A percentile compares a stretch with the other conserved stretches of the same genome.
Conservation (phyloP, 2,113 vertebrate species). For the Colossoma macropomum region DNA sequence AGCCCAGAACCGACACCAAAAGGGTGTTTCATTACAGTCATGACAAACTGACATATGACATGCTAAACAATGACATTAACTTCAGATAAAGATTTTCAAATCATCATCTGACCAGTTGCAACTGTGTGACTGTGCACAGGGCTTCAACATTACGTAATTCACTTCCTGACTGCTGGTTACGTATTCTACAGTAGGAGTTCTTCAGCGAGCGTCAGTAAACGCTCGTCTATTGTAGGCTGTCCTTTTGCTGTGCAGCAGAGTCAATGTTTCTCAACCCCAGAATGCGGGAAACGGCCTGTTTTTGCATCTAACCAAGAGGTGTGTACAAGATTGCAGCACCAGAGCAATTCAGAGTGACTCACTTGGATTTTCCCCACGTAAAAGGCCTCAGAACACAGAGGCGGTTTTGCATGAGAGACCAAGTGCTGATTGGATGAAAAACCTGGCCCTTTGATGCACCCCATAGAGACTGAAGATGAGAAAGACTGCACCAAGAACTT, state of each 20-base stretch:
- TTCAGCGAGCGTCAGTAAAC: conserved; percentile 5
- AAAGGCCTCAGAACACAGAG: conserved; percentile 62
- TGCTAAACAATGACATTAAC: background rate
- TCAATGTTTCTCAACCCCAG: conserved; percentile 79
- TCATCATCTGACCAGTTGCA: conserved; percentile 29
- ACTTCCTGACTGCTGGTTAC: conserved; percentile 4
- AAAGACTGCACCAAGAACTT: conserved; percentile 67
- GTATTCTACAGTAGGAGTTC: conserved; percentile 51
- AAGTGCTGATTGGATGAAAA: conserved; percentile 79
- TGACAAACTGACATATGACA: background rate
- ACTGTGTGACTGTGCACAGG: background rate
- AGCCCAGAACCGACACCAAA: conserved; percentile 15
- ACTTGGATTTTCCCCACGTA: conserved; percentile 65
- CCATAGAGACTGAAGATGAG: conserved; percentile 74
- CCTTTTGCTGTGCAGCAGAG: conserved; percentile 48
- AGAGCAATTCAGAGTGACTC: conserved; percentile 51
- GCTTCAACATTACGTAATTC: no score
- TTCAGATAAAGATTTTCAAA: conserved; percentile 27
- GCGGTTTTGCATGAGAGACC: conserved; percentile 71
- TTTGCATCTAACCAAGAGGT: conserved; percentile 76
- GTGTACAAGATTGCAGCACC: conserved; percentile 47
- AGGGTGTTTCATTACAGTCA: background rate
- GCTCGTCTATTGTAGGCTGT: conserved; percentile 15
- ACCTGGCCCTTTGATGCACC: conserved; percentile 83
- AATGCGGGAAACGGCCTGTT: conserved; percentile 80